Conservation (phyloP, 2,113 vertebrate species). For the Cyprinodon tularosa region DNA sequence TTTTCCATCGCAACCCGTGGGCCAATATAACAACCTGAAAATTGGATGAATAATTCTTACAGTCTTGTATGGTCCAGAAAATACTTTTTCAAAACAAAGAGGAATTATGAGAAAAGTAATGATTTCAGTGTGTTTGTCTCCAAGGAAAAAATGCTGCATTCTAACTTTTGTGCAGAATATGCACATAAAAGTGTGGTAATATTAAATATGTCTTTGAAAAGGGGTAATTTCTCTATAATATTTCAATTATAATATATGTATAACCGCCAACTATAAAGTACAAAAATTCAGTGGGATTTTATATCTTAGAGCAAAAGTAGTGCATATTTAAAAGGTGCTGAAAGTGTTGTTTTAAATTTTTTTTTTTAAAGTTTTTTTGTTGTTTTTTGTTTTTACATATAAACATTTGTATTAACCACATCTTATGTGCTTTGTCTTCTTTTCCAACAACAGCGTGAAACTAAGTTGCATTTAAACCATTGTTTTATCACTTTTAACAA, state of each 20-base stretch:
- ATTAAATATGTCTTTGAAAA: background rate
- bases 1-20: constrained; percentile 1
- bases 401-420: too few species aligned
- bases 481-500: too few species aligned
- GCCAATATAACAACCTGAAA: constrained; percentile 8
- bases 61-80: constrained; percentile 1
- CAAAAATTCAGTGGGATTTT: background rate
- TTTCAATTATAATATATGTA: background rate
- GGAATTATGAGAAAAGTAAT: background rate
- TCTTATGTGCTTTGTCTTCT: too few species aligned
- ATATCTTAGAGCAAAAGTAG: background rate
- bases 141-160: constrained; percentile 3
- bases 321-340: background rate
- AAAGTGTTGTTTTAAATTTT: background rate
- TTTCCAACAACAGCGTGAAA: too few species aligned
- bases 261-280: background rate
- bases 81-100: constrained; percentile 11
- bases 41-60: background rate
- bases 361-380: too few species aligned
- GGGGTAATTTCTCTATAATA: background rate
- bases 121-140: background rate
- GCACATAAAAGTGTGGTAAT: background rate
- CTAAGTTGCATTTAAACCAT: too few species aligned
- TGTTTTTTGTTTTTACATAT: too few species aligned
- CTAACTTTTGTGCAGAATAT: background rate